Percentiles rank a stretch among this genome's conserved stretches.
Conservation (phyloP, 2,888 invertebrate genomes). For the Melanchra persicariae region DNA sequence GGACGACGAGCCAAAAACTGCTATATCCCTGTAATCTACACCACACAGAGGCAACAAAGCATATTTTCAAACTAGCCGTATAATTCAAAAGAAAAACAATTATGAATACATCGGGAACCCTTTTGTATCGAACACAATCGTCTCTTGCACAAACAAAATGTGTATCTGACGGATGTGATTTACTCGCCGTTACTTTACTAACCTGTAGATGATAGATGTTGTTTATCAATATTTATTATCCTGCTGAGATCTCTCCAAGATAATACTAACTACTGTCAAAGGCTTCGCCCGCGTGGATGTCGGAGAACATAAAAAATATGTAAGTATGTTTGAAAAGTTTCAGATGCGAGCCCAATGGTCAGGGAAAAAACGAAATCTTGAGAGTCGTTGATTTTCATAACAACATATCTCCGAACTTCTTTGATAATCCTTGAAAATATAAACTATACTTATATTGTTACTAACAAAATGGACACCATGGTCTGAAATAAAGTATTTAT, state of each 20-base stretch:
- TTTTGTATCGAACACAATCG: conserved; percentile 57
- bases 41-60: conserved; percentile 14
- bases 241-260: background rate
- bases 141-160: conserved; percentile 21
- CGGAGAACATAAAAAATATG: background rate
- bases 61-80: background rate
- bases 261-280: too few species aligned
- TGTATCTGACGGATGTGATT: conserved; percentile 35
- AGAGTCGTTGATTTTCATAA: background rate
- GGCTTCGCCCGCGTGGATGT: too few species aligned
- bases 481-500: too few species aligned
- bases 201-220: background rate
- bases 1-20: too few species aligned
- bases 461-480: too few species aligned
- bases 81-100: conserved; percentile 50
- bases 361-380: background rate
- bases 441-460: too few species aligned
- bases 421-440: too few species aligned
- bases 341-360: background rate
- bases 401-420: too few species aligned
- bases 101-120: conserved; percentile 34
- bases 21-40: background rate
- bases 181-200: background rate
- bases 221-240: background rate
- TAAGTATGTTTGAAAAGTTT: background rate